Conservation (phyloP, 2,113 vertebrate species). For the Sapayoa aenigma region DNA sequence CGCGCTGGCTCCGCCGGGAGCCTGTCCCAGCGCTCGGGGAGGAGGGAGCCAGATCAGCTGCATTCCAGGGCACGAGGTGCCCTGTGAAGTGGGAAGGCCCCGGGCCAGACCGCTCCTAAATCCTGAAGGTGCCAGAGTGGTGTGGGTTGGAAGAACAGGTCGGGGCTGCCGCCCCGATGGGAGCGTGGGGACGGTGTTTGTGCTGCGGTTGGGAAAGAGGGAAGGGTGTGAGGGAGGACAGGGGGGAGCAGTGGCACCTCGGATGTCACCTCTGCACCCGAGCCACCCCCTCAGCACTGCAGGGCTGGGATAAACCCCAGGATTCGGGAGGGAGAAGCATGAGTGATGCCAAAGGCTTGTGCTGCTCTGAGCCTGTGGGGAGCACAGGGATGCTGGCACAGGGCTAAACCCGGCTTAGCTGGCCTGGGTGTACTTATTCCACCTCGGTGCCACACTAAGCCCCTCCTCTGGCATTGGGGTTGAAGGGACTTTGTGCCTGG, state of each 20-base stretch:
- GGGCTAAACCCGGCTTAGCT: background rate
- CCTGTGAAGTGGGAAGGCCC: constrained; percentile 51
- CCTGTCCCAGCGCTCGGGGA: background rate
- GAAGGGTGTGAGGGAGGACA: background rate
- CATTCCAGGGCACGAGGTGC: constrained; percentile 56
- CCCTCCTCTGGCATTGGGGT: background rate
- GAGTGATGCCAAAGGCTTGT: background rate
- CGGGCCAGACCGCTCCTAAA: constrained; percentile 44
- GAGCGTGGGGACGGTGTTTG: background rate
- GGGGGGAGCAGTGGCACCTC: background rate
- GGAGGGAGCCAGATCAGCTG: constrained; percentile 27
- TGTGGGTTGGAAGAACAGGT: constrained; percentile 56
- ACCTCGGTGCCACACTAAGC: rapidly evolving
- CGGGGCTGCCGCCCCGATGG: constrained; percentile 11
- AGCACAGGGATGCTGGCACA: rapidly evolving
- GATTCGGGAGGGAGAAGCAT: background rate
- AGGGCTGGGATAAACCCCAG: background rate
- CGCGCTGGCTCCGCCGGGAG: background rate
- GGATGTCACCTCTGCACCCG: background rate
- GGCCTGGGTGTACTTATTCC: background rate
- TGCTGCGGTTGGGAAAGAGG: background rate
- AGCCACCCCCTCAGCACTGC: background rate
- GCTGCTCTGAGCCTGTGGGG: background rate
- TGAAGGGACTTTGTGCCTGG: background rate
- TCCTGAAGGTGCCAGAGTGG: constrained; percentile 17